phyloP scores from a whole-genome alignment of 2,888 invertebrate species.

The Sesia bembeciformis region DNA sequence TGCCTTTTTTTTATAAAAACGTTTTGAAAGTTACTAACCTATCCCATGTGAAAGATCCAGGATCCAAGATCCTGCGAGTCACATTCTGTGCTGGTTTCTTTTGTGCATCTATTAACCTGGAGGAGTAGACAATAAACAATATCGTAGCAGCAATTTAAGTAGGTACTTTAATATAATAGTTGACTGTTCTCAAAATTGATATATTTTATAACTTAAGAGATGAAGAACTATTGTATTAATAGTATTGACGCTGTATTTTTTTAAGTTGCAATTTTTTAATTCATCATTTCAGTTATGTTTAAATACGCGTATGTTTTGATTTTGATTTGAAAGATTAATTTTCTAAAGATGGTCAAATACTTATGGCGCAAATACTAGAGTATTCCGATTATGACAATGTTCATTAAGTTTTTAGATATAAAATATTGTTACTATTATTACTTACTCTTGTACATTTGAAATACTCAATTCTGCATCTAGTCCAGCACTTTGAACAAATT shows the following conservation, averaged over 20 bases:
- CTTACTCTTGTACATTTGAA: slow-evolving; percentile 76
- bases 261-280: too few relatives aligned
- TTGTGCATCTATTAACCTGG: not conserved
- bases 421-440: slow-evolving; percentile 5
- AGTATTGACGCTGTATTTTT: too few relatives aligned
- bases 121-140: not conserved
- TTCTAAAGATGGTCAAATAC: too few relatives aligned
- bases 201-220: not conserved
- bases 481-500: slow-evolving; percentile 35
- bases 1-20: too few relatives aligned
- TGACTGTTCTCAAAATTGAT: too few relatives aligned
- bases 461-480: slow-evolving; percentile 58
- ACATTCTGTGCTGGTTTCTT: not conserved
- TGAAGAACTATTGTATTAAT: not conserved
- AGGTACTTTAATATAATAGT: too few relatives aligned
- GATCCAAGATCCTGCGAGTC: slow-evolving; percentile 17
- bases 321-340: too few relatives aligned
- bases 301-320: too few relatives aligned
- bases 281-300: too few relatives aligned
- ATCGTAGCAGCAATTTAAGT: not conserved
- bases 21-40: not conserved
- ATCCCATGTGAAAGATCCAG: slow-evolving; percentile 65
- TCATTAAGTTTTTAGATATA: not conserved
- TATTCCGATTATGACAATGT: not conserved
- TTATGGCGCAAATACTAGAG: too few relatives aligned